These are phyloP conservation scores for Melinaea menophilus DNA, from an alignment of 2,888 invertebrate species.

Conservation along the genomic window DNA sequence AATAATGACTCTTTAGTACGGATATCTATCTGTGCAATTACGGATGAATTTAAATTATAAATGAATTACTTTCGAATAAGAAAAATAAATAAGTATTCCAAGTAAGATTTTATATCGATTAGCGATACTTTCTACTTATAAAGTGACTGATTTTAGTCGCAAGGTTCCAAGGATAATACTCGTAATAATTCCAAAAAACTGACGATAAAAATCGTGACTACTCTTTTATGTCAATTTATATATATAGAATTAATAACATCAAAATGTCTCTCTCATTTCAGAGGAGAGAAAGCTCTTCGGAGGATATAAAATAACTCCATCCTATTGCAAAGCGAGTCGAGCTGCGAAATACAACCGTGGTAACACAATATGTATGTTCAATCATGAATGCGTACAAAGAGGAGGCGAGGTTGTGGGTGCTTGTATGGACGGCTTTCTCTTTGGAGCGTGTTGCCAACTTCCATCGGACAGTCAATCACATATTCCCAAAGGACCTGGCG, in stretches of 20 bases:
- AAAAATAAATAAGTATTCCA: too few species aligned
- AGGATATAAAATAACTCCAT: constrained; percentile 90
- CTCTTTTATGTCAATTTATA: too few species aligned
- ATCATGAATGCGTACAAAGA: constrained; percentile 89
- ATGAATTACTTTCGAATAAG: too few species aligned
- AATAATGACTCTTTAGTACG: background rate
- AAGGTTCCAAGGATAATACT: too few species aligned
- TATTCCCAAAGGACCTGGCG: constrained; percentile 71
- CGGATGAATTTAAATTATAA: too few species aligned
- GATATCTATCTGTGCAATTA: too few species aligned
- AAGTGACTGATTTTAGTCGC: too few species aligned
- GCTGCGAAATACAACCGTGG: constrained; percentile 80
- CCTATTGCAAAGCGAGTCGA: constrained; percentile 85
- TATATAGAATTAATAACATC: background rate
- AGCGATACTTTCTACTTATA: too few species aligned
- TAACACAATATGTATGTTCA: constrained; percentile 94
- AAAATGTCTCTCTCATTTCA: constrained; percentile 35
- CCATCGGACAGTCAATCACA: constrained; percentile 69
- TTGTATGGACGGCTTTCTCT: constrained; percentile 95
- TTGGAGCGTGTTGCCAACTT: constrained; percentile 93
- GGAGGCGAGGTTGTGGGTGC: constrained; percentile 90
- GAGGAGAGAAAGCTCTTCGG: constrained; percentile 86
- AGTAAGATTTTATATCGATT: too few species aligned
- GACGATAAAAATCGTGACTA: too few species aligned
- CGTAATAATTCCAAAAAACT: too few species aligned